Base-by-base conservation (phyloP, 2,113 vertebrate genomes). In the Pycnonotus jocosus region DNA sequence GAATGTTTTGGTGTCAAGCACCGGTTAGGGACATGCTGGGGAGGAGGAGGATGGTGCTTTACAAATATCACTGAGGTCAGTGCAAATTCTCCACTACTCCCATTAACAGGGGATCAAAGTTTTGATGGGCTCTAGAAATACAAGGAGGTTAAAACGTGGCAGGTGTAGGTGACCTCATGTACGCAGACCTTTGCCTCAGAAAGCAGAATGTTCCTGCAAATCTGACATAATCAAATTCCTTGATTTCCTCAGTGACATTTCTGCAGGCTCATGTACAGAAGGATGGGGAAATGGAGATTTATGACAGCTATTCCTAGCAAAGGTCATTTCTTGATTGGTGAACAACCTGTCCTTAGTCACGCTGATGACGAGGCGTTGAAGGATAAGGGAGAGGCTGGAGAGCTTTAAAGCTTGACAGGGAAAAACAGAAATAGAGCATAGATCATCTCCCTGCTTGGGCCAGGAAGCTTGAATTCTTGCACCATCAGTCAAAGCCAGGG, bases 261-360 rank as follows among this genome's bases (percentile, higher is more conserved):
- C 85, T 90, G 71, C 79, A 88, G 85, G 85, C 71, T 91, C 58
- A 12, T 44, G 45, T 30, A 51, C 38, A 40, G 84, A 47, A 81
- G 81, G 68, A 70, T 10, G 25, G 53, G 68, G 51, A 92, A 94
- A 77, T 50, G 22, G 70, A 93, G 74, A 96, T 92, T 88, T 93
- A 88, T 22, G 64, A 70, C 51, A 92, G 87, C 85, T 95, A 92
- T 96, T 97, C 81, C 85, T 81, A 90, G 95, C 88, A 97, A 97
- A 97, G 93, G 95, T 96, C 82, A 93, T 74, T 80, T 56, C 58
- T 88, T 92, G 90, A 70, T 80, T 96, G 85, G 85, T 78, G 90
- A 94, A 83, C 90, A 94, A 82, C 68, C 37, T 93, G 74, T 87
- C 94, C 90, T 95, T 88, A 95, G 90, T 95, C 82, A 95, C 19